Percentiles rank a stretch among this genome's conserved stretches.
These are phyloP conservation scores for Paracanthobrama guichenoti DNA, from an alignment of 2,113 vertebrate genomes.

Conservation along the genomic window DNA sequence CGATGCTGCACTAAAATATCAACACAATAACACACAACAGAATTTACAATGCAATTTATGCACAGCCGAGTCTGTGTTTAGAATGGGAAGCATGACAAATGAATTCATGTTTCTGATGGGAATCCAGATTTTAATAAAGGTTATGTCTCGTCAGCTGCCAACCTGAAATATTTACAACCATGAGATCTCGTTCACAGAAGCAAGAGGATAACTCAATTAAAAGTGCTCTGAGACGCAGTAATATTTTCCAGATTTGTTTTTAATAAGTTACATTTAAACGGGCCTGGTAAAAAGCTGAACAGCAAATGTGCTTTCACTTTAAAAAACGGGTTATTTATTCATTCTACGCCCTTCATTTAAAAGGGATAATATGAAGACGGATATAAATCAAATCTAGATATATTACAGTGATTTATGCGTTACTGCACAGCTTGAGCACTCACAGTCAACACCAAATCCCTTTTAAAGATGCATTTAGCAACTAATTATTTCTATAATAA, in stretches of 20 bases:
- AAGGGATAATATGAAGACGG: background rate
- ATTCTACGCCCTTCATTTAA: background rate
- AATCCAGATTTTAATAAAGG: background rate
- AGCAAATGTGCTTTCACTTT: background rate
- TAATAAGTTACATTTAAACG: background rate
- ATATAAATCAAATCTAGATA: background rate
- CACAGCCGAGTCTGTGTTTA: background rate
- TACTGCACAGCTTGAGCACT: background rate
- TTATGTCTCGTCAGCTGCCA: background rate
- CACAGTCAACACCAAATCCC: background rate
- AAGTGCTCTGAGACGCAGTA: background rate
- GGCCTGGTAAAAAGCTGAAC: background rate
- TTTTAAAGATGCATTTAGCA: background rate
- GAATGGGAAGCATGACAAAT: background rate
- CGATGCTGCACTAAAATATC: slow-evolving; percentile 10
- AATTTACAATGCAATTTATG: background rate
- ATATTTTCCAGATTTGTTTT: slow-evolving; percentile 12
- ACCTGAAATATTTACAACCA: background rate
- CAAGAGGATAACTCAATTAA: slow-evolving; percentile 13
- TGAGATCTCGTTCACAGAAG: background rate
- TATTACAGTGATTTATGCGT: background rate
- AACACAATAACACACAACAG: background rate
- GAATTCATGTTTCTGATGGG: background rate
- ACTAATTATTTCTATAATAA: background rate
- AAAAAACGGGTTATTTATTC: background rate